These are phyloP conservation scores for Philhelius pedissequus DNA, from an alignment of 2,888 invertebrate genomes.

Conservation along the genomic window DNA sequence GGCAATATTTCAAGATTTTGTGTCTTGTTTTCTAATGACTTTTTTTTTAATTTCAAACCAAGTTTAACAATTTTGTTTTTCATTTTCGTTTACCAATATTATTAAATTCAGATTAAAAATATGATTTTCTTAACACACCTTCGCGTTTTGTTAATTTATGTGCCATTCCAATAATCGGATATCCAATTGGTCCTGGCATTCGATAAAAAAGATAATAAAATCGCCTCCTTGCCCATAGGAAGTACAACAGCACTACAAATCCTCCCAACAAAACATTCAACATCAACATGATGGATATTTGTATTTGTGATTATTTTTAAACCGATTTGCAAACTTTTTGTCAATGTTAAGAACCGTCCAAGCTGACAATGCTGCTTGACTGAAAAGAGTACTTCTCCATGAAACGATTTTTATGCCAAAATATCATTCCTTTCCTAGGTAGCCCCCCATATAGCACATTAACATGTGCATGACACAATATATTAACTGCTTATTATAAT, in stretches of 20 bases:
- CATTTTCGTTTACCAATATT: too few species aligned
- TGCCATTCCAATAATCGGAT: conserved; percentile 75
- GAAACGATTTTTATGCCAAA: conserved; percentile 54
- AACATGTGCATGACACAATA: conserved; percentile 55
- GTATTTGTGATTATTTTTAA: background rate
- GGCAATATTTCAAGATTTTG: too few species aligned
- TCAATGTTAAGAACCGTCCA: conserved; percentile 29
- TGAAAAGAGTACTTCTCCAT: conserved; percentile 30
- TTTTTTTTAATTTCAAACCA: too few species aligned
- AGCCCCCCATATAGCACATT: conserved; percentile 8
- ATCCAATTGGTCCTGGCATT: conserved; percentile 75
- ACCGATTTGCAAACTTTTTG: background rate
- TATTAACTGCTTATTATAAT: conserved; percentile 64
- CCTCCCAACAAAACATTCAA: conserved; percentile 53
- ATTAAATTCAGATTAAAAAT: too few species aligned
- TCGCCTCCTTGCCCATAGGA: conserved; percentile 74
- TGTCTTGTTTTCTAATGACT: too few species aligned
- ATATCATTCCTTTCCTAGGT: conserved; percentile 2
- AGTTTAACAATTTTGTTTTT: too few species aligned
- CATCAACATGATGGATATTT: conserved; percentile 31
- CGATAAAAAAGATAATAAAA: conserved; percentile 73
- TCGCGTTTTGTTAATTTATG: conserved; percentile 72
- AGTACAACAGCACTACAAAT: conserved; percentile 71
- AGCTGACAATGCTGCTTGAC: conserved; percentile 38
- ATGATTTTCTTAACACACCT: conserved; percentile 72